A percentile compares a stretch with the other conserved stretches of the same genome.
phyloP scores from a whole-genome alignment of 2,888 invertebrate species.

The Geotrupes spiniger region DNA sequence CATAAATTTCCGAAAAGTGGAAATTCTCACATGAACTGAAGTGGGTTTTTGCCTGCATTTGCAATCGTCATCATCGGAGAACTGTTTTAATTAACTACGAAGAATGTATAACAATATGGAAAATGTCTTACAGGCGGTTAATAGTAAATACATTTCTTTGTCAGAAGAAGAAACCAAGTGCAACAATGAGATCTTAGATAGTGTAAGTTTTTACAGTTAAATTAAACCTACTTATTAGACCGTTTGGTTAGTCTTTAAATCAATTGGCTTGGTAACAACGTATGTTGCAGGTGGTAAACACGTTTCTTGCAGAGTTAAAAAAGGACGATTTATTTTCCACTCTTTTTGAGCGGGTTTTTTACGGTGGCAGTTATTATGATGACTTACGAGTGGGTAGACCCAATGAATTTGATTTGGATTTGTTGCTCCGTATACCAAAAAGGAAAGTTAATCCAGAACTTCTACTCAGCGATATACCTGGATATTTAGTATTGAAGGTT shows the following conservation, averaged over 20 bases:
- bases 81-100: too few relatives aligned
- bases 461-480: conserved; percentile 42
- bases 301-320: conserved; percentile 40
- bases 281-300: conserved; percentile 31
- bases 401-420: conserved; percentile 63
- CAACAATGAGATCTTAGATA: conserved; percentile 46
- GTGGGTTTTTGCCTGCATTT: too few relatives aligned
- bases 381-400: conserved; percentile 57
- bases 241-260: too few relatives aligned
- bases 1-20: too few relatives aligned
- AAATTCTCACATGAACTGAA: too few relatives aligned
- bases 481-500: conserved; percentile 52
- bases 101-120: conserved; percentile 26
- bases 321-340: conserved; percentile 38
- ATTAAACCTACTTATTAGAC: neutral
- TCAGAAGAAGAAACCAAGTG: conserved; percentile 22
- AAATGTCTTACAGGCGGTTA: conserved; percentile 30
- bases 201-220: conserved; percentile 37
- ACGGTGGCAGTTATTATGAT: conserved; percentile 62
- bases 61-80: too few relatives aligned
- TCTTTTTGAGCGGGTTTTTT: conserved; percentile 44
- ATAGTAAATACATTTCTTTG: conserved; percentile 31
- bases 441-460: conserved; percentile 40
- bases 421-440: conserved; percentile 57
- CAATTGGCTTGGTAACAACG: too few relatives aligned